Percentiles rank a stretch among this genome's conserved stretches.
Evolutionary conservation across 2,113 vertebrate species (phyloP).

Genomic region (Siniperca chuatsi): DNA sequence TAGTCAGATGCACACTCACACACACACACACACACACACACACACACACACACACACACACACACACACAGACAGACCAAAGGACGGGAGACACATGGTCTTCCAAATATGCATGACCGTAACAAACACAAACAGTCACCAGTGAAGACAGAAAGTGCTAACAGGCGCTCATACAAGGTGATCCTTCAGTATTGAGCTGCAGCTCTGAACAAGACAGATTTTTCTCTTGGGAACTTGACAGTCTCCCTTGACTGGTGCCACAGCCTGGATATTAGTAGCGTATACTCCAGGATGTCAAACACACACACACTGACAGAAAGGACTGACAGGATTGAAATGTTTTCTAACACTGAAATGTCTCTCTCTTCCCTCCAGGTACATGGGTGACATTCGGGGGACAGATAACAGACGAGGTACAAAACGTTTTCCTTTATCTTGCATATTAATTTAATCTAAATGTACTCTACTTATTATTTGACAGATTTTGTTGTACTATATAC

Average conservation of each 20-base stretch:
- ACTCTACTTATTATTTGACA: not conserved
- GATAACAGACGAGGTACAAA: conserved; percentile 92
- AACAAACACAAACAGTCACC: conserved; percentile 15
- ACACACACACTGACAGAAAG: conserved; percentile 28
- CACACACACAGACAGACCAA: not conserved
- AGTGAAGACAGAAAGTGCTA: conserved; percentile 20
- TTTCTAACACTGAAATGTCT: conserved; percentile 38
- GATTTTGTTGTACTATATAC: not conserved
- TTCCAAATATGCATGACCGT: not conserved
- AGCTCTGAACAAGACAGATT: conserved; percentile 30
- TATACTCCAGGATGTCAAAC: conserved; percentile 46
- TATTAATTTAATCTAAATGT: not conserved
- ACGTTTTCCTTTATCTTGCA: not conserved
- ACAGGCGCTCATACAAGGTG: conserved; percentile 26
- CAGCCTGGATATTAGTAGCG: conserved; percentile 31
- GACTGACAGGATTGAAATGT: conserved; percentile 28
- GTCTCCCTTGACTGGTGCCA: conserved; percentile 21
- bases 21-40: not conserved
- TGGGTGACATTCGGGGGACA: conserved; percentile 97
- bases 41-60: not conserved
- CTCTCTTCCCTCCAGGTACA: conserved; percentile 85
- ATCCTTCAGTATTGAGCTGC: conserved; percentile 36
- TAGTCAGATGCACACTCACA: not conserved
- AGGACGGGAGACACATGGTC: conserved; percentile 3
- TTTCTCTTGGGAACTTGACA: conserved; percentile 46